These are phyloP conservation scores for Amiota minor DNA, from an alignment of 2,888 invertebrate species.

Conservation along the genomic window DNA sequence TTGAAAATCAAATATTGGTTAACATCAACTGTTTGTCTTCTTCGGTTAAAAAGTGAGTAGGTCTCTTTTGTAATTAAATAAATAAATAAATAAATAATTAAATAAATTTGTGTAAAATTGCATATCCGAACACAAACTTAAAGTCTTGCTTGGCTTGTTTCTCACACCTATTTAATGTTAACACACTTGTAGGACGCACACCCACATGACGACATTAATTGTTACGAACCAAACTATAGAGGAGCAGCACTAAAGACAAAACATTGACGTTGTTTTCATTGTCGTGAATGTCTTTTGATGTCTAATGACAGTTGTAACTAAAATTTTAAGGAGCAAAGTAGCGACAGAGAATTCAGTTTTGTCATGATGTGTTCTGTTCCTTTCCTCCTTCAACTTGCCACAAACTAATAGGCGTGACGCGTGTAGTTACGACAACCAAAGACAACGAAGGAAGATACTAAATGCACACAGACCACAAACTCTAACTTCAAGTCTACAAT, in stretches of 20 bases:
- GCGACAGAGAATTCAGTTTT: background rate
- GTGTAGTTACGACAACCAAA: conserved; percentile 5
- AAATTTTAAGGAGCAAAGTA: conserved; percentile 18
- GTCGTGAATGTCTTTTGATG: conserved; percentile 17
- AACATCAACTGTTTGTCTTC: too few relatives aligned
- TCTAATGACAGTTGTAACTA: conserved; percentile 23
- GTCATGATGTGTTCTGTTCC: too few relatives aligned
- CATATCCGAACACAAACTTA: background rate
- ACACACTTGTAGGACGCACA: conserved; percentile 3
- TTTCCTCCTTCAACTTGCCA: background rate
- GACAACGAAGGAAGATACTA: background rate
- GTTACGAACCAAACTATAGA: background rate
- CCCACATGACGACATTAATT: background rate
- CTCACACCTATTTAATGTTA: background rate
- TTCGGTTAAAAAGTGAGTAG: too few relatives aligned
- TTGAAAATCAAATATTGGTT: too few relatives aligned
- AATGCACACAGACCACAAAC: too few relatives aligned
- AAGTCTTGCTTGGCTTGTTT: background rate
- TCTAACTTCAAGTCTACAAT: too few relatives aligned
- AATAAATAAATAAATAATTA: too few relatives aligned
- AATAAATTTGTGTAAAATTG: conserved; percentile 20
- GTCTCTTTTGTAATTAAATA: conserved; percentile 10
- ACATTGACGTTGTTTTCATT: background rate
- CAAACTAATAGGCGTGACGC: background rate
- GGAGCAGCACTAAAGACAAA: background rate